Conservation (phyloP, 35 echinoderm and acorn worm species). For the Apostichopus japonicus region DNA sequence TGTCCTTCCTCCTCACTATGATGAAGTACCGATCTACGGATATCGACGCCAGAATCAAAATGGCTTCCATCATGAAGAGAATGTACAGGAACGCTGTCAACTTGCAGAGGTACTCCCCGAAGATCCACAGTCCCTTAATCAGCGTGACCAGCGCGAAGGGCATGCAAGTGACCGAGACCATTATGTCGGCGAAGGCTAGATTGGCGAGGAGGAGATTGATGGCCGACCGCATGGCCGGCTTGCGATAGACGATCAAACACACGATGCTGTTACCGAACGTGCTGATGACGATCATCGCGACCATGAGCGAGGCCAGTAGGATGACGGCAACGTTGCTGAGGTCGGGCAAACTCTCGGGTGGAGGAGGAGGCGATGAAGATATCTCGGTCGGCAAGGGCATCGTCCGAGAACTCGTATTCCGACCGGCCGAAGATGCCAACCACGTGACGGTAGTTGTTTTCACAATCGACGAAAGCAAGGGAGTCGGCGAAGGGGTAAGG, state of each 20-base stretch:
- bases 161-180: constrained; percentile 86
- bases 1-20: constrained; percentile 94
- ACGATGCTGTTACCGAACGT: constrained; percentile 95
- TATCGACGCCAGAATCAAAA: constrained; percentile 91
- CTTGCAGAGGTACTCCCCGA: constrained; percentile 66
- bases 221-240: constrained; percentile 97
- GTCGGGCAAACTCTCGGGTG: not conserved
- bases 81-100: constrained; percentile 86
- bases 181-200: constrained; percentile 96
- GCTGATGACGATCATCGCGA: constrained; percentile 89
- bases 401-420: not conserved
- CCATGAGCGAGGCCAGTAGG: constrained; percentile 65
- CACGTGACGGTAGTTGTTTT: not conserved
- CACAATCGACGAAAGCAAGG: not conserved
- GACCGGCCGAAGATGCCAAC: not conserved
- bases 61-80: constrained; percentile 83
- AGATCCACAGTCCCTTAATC: constrained; percentile 60
- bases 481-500: not conserved
- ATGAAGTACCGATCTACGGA: constrained; percentile 97
- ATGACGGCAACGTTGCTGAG: constrained; percentile 56
- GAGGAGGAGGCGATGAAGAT: not conserved
- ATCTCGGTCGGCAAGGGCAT: constrained; percentile 1
- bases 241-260: constrained; percentile 97
- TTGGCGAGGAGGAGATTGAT: constrained; percentile 99
- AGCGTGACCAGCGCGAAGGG: constrained; percentile 84